Percentiles rank a stretch among this genome's conserved stretches.
These are phyloP conservation scores for Helicoverpa assulta DNA, from an alignment of 2,888 invertebrate species.

Conservation along the genomic window DNA sequence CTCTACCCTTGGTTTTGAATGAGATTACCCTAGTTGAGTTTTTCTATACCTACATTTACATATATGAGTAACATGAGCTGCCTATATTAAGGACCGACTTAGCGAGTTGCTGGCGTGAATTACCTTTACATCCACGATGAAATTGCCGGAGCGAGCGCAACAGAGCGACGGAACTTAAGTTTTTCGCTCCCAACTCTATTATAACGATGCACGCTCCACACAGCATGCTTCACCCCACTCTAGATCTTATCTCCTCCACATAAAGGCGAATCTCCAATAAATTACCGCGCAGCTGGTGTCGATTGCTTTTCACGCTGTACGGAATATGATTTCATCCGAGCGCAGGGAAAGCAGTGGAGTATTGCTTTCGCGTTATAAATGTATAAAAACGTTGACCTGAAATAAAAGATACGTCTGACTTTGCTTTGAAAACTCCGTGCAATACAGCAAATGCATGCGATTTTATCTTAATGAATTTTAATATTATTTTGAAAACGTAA, in stretches of 20 bases:
- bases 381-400: conserved; percentile 50
- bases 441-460: conserved; percentile 16
- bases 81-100: conserved; percentile 20
- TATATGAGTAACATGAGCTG: conserved; percentile 6
- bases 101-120: conserved; percentile 38
- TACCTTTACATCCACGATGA: conserved; percentile 59
- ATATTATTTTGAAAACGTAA: conserved; percentile 30
- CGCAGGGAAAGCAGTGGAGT: conserved; percentile 77
- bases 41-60: conserved; percentile 17
- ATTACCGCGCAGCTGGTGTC: conserved; percentile 60
- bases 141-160: conserved; percentile 68
- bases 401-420: conserved; percentile 48
- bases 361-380: conserved; percentile 69
- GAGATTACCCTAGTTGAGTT: conserved; percentile 30
- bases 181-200: conserved; percentile 69
- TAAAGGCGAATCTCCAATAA: conserved; percentile 56
- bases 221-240: conserved; percentile 50
- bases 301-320: conserved; percentile 77
- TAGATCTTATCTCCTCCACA: conserved; percentile 58
- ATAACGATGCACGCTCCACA: conserved; percentile 61
- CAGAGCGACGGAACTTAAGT: conserved; percentile 71
- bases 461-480: conserved; percentile 22
- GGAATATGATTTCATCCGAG: conserved; percentile 80
- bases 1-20: conserved; percentile 31
- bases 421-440: conserved; percentile 26